Evolutionary conservation across 2,113 vertebrate species (phyloP).

Genomic region (Salvator merianae): DNA sequence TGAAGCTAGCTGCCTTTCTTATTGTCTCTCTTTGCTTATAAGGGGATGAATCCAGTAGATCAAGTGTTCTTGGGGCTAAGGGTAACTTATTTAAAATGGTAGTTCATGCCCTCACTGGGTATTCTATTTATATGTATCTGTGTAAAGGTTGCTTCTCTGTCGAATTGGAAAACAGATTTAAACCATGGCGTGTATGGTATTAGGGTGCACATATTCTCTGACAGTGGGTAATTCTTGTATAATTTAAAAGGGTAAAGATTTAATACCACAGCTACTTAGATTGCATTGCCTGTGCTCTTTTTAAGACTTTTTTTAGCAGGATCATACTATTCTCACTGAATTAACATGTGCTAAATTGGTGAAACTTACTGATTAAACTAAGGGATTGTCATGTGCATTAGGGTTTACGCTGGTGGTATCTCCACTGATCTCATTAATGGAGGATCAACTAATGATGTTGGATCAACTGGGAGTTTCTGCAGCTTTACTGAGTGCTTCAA

Average conservation of each 20-base stretch:
- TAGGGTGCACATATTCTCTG: no score
- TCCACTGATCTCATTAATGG: conserved; percentile 95
- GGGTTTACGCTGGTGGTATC: conserved; percentile 94
- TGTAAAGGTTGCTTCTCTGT: not conserved
- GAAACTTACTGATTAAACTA: not conserved
- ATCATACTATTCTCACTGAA: not conserved
- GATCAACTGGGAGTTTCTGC: conserved; percentile 84
- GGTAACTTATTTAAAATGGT: not conserved
- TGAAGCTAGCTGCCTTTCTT: no score
- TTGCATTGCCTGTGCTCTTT: no score
- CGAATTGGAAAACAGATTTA: not conserved
- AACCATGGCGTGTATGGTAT: no score
- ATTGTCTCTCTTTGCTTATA: no score
- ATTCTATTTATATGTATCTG: not conserved
- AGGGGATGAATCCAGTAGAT: not conserved
- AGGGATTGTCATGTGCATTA: conserved; percentile 59
- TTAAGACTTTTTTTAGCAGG: not conserved
- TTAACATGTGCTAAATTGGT: not conserved
- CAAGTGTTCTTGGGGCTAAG: not conserved
- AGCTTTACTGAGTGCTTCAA: conserved; percentile 87
- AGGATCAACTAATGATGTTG: conserved; percentile 95
- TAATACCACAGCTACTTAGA: no score
- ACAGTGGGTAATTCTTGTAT: no score
- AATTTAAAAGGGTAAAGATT: no score
- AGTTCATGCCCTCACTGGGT: not conserved